Base-by-base conservation (phyloP, 2,888 invertebrate species). In the Pseudanteris insignis region DNA sequence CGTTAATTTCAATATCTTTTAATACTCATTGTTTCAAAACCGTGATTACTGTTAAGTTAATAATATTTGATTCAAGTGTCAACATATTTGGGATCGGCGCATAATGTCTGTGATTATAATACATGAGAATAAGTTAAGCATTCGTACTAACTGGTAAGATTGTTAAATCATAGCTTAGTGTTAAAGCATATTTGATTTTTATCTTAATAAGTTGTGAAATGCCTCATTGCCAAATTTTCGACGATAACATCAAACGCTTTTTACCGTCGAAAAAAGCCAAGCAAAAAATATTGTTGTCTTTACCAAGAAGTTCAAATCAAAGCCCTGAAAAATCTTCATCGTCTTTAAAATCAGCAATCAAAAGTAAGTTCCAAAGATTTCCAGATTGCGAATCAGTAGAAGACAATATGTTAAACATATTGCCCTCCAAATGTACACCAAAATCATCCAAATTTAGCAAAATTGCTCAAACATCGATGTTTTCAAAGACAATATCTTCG, bases 171-270 rank as follows among this genome's bases (percentile, higher is more conserved):
- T n/a, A n/a, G n/a, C n/a, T n/a, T n/a, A 21, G 21, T 21, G 21
- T 21, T 21, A 26, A n/a, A 26, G 26, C 6, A 26, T 26, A 6
- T 33, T 2, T 15, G 14, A 1, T 1, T 33, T 15, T 28, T 14
- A 41, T 21, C 9, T 43, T 33, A 3, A 26, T 2, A 26, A 3
- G 44, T 18, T 6, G 6, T 6, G 18, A 3, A 3, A 50, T 58
- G 58, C 28, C 58, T 6, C 32, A 51, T 1, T 61, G 28, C 10
- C 50, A 36, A 21, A 50, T 61, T 34, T 61, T 61, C 9, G 61
- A 61, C 28, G 61, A 61, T 4, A 13, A 50, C 6, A 55, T 61
- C 13, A 12, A 34, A 38, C 38, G 29, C 12, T 61, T 50, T 50
- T 50, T 61, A 11, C 46, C 44, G 18, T 7, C 46, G 5, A 29